Percentiles rank a stretch among this genome's conserved stretches.
Evolutionary conservation across 2,888 invertebrate genomes (phyloP).

Genomic region (Gastrophysa polygoni): DNA sequence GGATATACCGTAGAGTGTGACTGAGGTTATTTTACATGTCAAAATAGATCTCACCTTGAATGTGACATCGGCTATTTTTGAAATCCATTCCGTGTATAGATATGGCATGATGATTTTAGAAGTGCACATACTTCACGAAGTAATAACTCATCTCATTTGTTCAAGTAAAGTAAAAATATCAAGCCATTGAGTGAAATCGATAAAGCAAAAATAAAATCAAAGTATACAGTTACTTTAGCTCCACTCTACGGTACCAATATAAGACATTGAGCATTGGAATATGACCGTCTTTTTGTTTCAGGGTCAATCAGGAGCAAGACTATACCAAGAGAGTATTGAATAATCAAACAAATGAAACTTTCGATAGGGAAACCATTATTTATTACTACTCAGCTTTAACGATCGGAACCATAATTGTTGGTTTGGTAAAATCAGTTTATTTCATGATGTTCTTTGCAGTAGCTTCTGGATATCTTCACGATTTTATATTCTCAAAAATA

Average conservation of each 20-base stretch:
- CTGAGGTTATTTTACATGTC: conserved; percentile 7
- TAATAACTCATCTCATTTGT: no score
- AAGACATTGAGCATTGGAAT: no score
- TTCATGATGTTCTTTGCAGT: conserved; percentile 53
- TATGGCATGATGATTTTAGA: no score
- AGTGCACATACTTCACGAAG: no score
- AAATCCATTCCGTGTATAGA: no score
- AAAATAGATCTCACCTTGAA: no score
- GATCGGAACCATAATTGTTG: conserved; percentile 55
- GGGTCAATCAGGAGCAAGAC: conserved; percentile 54
- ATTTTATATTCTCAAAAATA: conserved; percentile 50
- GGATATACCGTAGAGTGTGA: background rate
- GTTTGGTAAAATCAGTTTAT: conserved; percentile 50
- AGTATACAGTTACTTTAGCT: no score
- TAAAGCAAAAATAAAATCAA: no score
- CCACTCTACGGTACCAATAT: no score
- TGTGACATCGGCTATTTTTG: no score
- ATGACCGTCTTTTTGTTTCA: conserved; percentile 30
- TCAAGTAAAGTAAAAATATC: no score
- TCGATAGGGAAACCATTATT: conserved; percentile 50
- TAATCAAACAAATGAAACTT: conserved; percentile 37
- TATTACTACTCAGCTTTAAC: conserved; percentile 60
- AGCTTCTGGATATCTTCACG: conserved; percentile 53
- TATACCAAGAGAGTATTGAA: conserved; percentile 35
- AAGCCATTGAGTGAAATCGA: no score